phyloP scores from a whole-genome alignment of 2,113 vertebrate species.

The Numenius arquata region DNA sequence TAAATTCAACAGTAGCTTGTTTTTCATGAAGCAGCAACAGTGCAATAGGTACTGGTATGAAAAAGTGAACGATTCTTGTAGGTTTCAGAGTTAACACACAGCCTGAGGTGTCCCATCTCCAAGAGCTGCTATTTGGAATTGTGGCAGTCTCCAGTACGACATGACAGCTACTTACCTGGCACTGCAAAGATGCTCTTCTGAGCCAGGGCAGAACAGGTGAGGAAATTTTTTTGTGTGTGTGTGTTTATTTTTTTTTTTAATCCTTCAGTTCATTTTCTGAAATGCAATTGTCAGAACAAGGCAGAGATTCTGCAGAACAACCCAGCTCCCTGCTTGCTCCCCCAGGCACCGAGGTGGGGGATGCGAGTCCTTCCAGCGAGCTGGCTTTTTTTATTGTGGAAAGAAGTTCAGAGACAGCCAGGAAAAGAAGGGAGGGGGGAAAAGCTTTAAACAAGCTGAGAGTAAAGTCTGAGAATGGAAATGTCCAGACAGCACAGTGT shows the following conservation, averaged over 20 bases:
- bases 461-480: neutral
- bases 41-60: neutral
- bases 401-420: neutral
- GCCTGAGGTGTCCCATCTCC: neutral
- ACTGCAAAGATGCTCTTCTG: neutral
- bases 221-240: neutral
- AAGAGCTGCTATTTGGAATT: neutral
- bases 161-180: neutral
- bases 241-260: neutral
- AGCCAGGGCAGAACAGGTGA: neutral
- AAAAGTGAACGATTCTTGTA: neutral
- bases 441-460: neutral
- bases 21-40: neutral
- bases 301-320: neutral
- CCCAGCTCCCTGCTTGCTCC: neutral
- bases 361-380: neutral
- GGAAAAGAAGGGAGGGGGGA: neutral
- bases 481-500: accelerated
- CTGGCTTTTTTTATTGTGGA: neutral
- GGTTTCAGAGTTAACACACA: neutral
- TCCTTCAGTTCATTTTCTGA: neutral
- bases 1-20: neutral
- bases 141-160: neutral
- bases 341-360: neutral
- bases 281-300: neutral